Evolutionary conservation across 1,140 invertebrate species (phyloP).

Genomic region (Luehdorfia chinensis): DNA sequence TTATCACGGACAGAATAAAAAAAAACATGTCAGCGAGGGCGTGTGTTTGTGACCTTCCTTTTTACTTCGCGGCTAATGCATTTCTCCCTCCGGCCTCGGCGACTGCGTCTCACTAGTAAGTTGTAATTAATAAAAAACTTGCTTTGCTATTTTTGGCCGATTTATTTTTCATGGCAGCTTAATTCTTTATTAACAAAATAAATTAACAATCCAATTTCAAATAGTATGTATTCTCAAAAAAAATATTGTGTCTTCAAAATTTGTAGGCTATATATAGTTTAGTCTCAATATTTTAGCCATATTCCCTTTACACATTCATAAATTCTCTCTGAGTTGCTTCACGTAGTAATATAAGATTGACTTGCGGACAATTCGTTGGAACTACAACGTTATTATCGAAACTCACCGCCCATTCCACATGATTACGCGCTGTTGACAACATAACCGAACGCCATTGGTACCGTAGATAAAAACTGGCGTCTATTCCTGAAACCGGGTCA

Average conservation of each 20-base stretch:
- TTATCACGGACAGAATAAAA: constrained; percentile 12
- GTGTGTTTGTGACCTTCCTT: constrained; percentile 12
- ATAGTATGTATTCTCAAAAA: no score
- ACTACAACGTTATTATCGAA: no score
- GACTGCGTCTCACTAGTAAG: not conserved
- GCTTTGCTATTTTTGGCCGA: not conserved
- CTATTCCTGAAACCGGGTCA: constrained; percentile 3
- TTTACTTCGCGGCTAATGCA: constrained; percentile 10
- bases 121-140: constrained; percentile 8
- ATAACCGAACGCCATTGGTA: not conserved
- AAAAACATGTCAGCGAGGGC: constrained; percentile 1
- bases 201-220: no score
- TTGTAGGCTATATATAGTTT: no score
- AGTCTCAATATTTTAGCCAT: no score
- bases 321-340: no score
- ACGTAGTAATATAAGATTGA: no score
- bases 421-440: not conserved
- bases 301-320: no score
- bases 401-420: no score
- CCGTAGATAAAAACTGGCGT: not conserved
- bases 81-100: not conserved
- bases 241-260: no score
- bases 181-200: no score
- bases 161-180: not conserved
- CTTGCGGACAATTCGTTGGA: no score